Conservation (phyloP, 2,797 vertebrate species). For the Synanceia verrucosa region DNA sequence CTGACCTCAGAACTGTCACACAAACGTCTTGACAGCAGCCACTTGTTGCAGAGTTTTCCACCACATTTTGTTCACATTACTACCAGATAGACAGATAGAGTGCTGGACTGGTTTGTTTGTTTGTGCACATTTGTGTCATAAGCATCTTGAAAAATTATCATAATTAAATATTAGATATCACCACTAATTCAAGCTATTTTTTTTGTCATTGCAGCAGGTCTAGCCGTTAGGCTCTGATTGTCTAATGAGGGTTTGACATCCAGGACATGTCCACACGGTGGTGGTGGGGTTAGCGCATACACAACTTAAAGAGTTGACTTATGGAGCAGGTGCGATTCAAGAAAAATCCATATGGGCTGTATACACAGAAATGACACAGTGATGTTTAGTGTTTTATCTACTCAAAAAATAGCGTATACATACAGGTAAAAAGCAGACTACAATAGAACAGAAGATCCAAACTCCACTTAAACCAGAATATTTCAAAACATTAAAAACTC, state of each 20-base stretch:
- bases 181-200: not conserved
- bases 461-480: not conserved
- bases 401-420: no score
- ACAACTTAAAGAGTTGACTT: no score
- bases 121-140: not conserved
- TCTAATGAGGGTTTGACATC: not conserved
- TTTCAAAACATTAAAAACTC: not conserved
- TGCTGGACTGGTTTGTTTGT: no score
- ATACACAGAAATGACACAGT: no score
- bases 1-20: conserved; percentile 16
- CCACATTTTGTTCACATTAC: not conserved
- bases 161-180: not conserved
- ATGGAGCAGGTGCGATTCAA: no score
- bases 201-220: not conserved
- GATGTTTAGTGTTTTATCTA: no score
- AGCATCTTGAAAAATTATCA: not conserved
- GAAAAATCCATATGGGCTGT: no score
- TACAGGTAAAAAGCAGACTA: not conserved
- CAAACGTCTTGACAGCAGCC: not conserved
- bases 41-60: not conserved
- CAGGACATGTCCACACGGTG: no score
- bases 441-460: not conserved
- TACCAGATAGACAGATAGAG: not conserved
- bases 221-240: not conserved
- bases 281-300: no score